These are phyloP conservation scores for Drosophila melanica DNA, from an alignment of 1,140 invertebrate species.

Conservation along the genomic window DNA sequence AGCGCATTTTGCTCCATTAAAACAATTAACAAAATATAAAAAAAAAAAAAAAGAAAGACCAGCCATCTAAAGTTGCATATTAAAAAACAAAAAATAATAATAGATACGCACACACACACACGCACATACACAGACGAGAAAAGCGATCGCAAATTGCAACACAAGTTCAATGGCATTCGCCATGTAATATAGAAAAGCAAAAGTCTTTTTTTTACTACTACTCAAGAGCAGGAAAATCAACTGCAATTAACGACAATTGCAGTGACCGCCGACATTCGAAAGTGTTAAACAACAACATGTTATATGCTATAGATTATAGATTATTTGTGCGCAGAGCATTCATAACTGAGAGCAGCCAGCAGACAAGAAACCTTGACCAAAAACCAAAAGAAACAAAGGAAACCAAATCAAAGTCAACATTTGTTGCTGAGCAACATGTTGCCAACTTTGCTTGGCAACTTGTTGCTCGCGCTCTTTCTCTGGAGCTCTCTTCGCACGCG, in stretches of 20 bases:
- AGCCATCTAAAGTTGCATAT: slow-evolving; percentile 15
- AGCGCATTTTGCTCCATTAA: slow-evolving; percentile 51
- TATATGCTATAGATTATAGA: slow-evolving; percentile 74
- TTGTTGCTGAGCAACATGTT: slow-evolving; percentile 59
- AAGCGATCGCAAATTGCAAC: slow-evolving; percentile 49
- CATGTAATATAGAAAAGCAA: slow-evolving; percentile 59
- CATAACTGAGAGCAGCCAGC: slow-evolving; percentile 24
- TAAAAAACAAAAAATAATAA: slow-evolving; percentile 20
- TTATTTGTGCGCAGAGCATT: slow-evolving; percentile 55
- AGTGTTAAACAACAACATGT: slow-evolving; percentile 71
- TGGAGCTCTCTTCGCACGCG: not conserved
- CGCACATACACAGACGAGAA: slow-evolving; percentile 18
- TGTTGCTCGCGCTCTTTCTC: slow-evolving; percentile 24
- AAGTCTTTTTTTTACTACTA: slow-evolving; percentile 55
- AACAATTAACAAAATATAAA: slow-evolving; percentile 46
- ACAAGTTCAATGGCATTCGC: slow-evolving; percentile 40
- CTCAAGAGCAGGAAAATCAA: slow-evolving; percentile 72
- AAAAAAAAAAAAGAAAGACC: slow-evolving; percentile 25
- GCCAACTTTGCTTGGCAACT: slow-evolving; percentile 39
- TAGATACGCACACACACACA: not conserved
- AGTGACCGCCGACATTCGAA: slow-evolving; percentile 59
- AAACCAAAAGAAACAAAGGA: slow-evolving; percentile 26
- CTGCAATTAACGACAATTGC: slow-evolving; percentile 79
- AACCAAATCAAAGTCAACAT: slow-evolving; percentile 49
- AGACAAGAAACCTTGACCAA: slow-evolving; percentile 26